Evolutionary conservation across 2,797 vertebrate genomes (phyloP), one percentile per base, ranked within the genome.

Genomic region (Enteromius afrohamiltoni): DNA sequence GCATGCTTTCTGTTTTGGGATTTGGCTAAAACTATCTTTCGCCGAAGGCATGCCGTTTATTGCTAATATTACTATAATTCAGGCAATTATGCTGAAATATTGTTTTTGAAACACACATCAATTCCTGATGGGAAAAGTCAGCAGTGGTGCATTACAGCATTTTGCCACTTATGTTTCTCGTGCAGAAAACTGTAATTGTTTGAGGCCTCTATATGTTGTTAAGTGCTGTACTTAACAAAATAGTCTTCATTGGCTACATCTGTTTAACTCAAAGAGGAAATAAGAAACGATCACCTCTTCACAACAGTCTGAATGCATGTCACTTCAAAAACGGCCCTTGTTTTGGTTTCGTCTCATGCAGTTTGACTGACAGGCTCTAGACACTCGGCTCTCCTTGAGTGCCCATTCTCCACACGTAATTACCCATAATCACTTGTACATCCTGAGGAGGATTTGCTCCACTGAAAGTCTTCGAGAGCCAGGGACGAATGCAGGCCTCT

Each of bases 351-450:
- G 67, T 21, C 11, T 51, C n/a, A 17, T 70, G 40, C 45, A 17
- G 81, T 80, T 51, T 19, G 55, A 62, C 47, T 67, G 31, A 73
- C 21, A 73, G 71, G 29, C 62, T 64, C 34, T 62, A 62, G 47
- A 49, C 71, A 31, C 73, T 85, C 73, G 9, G 42, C 80, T 74
- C 77, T 75, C 68, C 49, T 76, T 40, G n/a, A 77, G 45, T 31
- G 47, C 83, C 85, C 64, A 53, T 83, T 85, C 79, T 78, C 75
- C 75, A 73, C 83, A 84, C 17, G 67, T 88, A 88, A 89, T 87
- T 84, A 84, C 79, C 82, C 79, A 77, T 86, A 86, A 87, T 88
- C 83, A 85, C 85, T 85, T 78, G 80, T 49, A 87, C 86, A 85
- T 58, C 55, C 85, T 83, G 85, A 83, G 78, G 73, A 80, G 86